Evolutionary conservation across 2,797 vertebrate species (phyloP).

Genomic region (Macropodus opercularis): DNA sequence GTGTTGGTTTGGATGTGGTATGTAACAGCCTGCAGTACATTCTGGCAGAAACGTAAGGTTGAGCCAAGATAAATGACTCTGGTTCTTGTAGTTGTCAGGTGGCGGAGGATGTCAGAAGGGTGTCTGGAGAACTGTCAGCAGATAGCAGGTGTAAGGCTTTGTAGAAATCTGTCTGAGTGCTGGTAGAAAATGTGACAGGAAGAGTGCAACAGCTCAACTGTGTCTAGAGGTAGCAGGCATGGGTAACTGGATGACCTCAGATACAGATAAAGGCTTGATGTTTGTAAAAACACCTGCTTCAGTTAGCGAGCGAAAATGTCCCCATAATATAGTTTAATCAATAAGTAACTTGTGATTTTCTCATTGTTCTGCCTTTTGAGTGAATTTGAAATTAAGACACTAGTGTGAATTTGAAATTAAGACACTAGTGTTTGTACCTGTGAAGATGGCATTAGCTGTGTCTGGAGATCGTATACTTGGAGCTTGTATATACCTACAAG

Average conservation of each 20-base stretch:
- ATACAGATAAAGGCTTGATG: not conserved
- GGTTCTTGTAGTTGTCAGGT: constrained; percentile 3
- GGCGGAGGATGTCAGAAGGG: constrained; percentile 17
- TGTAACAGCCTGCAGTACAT: constrained; percentile 5
- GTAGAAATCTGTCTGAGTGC: constrained; percentile 28
- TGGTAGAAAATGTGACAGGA: constrained; percentile 3
- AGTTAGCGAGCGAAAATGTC: not conserved
- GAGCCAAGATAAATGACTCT: constrained; percentile 19
- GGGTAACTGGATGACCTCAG: not conserved
- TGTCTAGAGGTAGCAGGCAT: constrained; percentile 10
- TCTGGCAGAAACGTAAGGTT: not conserved
- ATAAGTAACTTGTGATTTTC: not conserved
- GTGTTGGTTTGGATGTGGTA: not conserved
- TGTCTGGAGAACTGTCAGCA: constrained; percentile 23
- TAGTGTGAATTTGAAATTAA: not conserved
- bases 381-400: not conserved
- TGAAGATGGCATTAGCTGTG: constrained; percentile 16
- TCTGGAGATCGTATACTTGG: constrained; percentile 10
- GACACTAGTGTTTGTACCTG: constrained; percentile 2
- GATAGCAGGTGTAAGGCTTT: constrained; percentile 32
- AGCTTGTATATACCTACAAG: too few relatives aligned
- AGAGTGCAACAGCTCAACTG: constrained; percentile 1
- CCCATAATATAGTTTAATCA: not conserved
- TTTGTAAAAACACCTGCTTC: not conserved
- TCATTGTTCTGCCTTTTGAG: not conserved